These are phyloP conservation scores for Epistrophe eligans DNA, from an alignment of 2,888 invertebrate species.

Conservation along the genomic window DNA sequence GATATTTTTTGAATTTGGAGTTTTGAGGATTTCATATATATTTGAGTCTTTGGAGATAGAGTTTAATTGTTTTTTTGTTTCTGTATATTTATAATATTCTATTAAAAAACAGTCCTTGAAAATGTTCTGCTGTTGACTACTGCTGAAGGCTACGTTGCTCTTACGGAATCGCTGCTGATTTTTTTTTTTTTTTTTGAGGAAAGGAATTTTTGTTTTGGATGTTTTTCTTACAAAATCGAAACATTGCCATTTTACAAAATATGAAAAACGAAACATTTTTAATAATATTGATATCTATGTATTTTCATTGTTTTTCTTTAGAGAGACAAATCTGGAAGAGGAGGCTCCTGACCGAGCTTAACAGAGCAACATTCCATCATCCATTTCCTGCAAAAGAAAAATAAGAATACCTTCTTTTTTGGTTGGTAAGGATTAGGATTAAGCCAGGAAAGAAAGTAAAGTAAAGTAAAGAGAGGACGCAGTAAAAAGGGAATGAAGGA, in stretches of 20 bases:
- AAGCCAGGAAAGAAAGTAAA: too few relatives aligned
- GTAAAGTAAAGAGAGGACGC: too few relatives aligned
- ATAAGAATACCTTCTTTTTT: background rate
- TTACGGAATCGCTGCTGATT: background rate
- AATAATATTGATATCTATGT: background rate
- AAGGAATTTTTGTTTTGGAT: background rate
- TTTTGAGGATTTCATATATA: too few relatives aligned
- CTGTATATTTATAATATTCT: too few relatives aligned
- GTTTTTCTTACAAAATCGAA: background rate
- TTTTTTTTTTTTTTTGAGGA: too few relatives aligned
- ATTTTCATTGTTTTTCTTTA: background rate
- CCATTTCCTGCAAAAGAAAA: background rate
- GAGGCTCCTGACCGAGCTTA: background rate
- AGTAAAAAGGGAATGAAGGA: background rate
- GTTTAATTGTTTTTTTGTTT: too few relatives aligned
- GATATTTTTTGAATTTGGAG: too few relatives aligned
- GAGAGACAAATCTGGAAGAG: constrained; percentile 3
- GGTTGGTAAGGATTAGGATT: background rate
- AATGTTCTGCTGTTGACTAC: too few relatives aligned
- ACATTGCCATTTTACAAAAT: background rate
- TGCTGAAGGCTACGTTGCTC: too few relatives aligned
- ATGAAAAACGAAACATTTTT: background rate
- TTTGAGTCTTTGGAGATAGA: too few relatives aligned
- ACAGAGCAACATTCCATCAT: constrained; percentile 45
- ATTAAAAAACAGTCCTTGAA: too few relatives aligned